Evolutionary conservation across 2,113 vertebrate genomes (phyloP).

Genomic region (Percopsis transmontana): DNA sequence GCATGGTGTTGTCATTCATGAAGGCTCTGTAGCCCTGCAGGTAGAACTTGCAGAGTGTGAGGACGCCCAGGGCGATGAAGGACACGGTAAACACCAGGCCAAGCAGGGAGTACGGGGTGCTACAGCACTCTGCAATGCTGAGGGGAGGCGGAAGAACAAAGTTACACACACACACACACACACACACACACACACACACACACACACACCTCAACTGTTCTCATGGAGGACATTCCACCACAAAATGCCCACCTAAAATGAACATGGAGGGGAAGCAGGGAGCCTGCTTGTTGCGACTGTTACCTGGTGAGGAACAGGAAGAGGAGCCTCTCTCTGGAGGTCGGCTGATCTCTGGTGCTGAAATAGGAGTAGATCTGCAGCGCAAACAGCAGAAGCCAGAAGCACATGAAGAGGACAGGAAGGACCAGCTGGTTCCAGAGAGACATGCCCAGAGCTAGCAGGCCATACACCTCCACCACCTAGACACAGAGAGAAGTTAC

Average conservation of each 20-base stretch:
- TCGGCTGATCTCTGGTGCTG: slow-evolving; percentile 93
- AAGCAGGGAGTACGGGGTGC: slow-evolving; percentile 93
- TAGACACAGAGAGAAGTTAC: slow-evolving; percentile 36
- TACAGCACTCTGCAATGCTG: slow-evolving; percentile 98
- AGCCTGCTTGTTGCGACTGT: neutral
- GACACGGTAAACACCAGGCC: slow-evolving; percentile 97
- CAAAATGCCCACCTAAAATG: neutral
- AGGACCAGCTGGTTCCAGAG: slow-evolving; percentile 98
- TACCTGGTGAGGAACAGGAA: slow-evolving; percentile 98
- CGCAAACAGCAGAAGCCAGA: slow-evolving; percentile 97
- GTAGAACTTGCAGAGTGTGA: slow-evolving; percentile 99
- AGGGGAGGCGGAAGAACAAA: neutral
- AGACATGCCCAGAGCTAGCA: slow-evolving; percentile 96
- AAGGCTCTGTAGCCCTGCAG: slow-evolving; percentile 96
- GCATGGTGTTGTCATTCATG: slow-evolving; percentile 98
- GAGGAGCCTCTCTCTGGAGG: slow-evolving; percentile 93
- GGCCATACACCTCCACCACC: slow-evolving; percentile 97
- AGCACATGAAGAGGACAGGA: slow-evolving; percentile 97
- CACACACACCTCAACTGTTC: neutral
- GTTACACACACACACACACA: neutral
- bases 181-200: neutral
- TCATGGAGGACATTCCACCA: too few species aligned
- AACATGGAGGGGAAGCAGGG: neutral
- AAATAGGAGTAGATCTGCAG: slow-evolving; percentile 99
- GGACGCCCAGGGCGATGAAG: slow-evolving; percentile 93